Conservation (phyloP, 2,113 vertebrate species). For the Cyanoderma ruficeps region DNA sequence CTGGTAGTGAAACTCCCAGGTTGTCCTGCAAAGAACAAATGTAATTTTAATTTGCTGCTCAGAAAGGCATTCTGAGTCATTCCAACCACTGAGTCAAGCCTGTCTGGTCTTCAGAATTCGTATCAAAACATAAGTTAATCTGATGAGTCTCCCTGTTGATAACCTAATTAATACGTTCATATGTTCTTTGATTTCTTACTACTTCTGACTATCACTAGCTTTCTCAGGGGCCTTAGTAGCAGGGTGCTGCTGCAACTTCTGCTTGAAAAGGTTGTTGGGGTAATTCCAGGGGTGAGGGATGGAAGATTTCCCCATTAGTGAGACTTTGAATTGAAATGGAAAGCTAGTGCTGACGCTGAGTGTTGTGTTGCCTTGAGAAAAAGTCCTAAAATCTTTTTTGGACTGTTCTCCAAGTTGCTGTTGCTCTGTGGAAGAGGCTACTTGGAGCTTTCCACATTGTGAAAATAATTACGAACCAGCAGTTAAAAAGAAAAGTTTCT, state of each 20-base stretch:
- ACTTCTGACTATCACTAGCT: background rate
- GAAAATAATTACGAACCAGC: background rate
- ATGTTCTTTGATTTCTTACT: background rate
- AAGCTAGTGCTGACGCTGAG: background rate
- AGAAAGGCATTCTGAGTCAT: conserved; percentile 15
- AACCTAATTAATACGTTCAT: background rate
- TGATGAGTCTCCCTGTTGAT: background rate
- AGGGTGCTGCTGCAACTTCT: background rate
- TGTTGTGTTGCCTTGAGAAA: background rate
- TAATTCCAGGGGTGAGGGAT: background rate
- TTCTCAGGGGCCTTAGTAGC: background rate
- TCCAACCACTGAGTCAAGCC: background rate
- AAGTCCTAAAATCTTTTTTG: background rate
- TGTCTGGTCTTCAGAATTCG: background rate
- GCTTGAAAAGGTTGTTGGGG: background rate
- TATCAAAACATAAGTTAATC: background rate
- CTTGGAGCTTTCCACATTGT: background rate
- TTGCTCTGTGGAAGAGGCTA: background rate
- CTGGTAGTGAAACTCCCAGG: background rate
- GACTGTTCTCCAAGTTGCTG: background rate
- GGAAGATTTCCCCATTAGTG: background rate
- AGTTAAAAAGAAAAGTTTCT: background rate
- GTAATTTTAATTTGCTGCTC: background rate
- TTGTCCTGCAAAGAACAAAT: background rate
- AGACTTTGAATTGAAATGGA: background rate